A percentile compares a stretch with the other conserved stretches of the same genome.
phyloP scores from a whole-genome alignment of 2,113 vertebrate genomes.

The Atractosteus spatula region DNA sequence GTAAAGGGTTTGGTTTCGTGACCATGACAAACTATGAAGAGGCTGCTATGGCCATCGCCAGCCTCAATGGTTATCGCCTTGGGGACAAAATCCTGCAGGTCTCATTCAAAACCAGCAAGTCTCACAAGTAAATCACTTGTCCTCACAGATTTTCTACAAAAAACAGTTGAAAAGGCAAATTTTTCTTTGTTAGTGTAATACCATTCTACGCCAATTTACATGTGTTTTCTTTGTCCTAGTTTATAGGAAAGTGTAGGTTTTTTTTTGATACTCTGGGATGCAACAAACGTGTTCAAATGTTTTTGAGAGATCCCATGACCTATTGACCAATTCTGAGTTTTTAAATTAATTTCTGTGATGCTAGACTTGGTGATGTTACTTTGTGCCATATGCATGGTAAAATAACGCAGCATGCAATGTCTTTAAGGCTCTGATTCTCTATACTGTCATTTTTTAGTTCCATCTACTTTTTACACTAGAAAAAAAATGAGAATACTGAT shows the following conservation, averaged over 20 bases:
- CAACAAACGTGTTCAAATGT: constrained; percentile 80
- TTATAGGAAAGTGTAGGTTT: constrained; percentile 69
- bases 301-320: constrained; percentile 69
- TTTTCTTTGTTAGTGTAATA: constrained; percentile 73
- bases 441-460: neutral
- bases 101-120: constrained; percentile 99
- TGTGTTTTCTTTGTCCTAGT: constrained; percentile 80
- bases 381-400: constrained; percentile 47
- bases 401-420: constrained; percentile 19
- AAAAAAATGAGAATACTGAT: neutral
- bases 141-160: constrained; percentile 12
- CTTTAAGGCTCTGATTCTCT: constrained; percentile 23
- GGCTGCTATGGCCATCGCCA: constrained; percentile 97
- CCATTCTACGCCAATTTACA: constrained; percentile 85
- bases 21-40: constrained; percentile 99
- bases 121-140: constrained; percentile 82
- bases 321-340: constrained; percentile 74
- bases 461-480: constrained; percentile 7
- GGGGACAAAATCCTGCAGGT: constrained; percentile 99
- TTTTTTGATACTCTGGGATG: constrained; percentile 78
- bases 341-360: constrained; percentile 66
- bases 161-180: constrained; percentile 42
- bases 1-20: constrained; percentile 98
- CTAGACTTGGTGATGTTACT: constrained; percentile 37
- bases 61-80: constrained; percentile 95